Evolutionary conservation across 2,797 vertebrate genomes (phyloP), one percentile per base, ranked within the genome.

Genomic region (Pogonophryne albipinna): DNA sequence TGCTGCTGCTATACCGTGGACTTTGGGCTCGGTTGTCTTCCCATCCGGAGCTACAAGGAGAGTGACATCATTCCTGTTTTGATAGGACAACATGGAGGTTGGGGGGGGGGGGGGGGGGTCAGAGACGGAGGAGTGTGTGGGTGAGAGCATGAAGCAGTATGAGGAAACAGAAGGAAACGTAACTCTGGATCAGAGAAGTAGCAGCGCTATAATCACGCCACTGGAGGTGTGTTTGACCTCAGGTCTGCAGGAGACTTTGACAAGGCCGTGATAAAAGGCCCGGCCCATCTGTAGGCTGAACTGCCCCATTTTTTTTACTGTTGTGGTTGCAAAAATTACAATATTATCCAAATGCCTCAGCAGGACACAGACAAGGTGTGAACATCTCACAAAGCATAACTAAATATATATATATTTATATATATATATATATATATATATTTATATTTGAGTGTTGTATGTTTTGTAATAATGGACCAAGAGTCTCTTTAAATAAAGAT

Each of bases 51-150:
- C 76, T 65, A 71, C 65, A 52, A 83, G 79, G 58, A 77, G 78
- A 42, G 73, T 87, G 89, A 90, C 87, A 87, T 92, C 85, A 87
- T 88, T 90, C 84, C 86, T 92, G 92, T 91, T 91, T 91, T 79
- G 85, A 84, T 71, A 67, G 74, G 76, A 72, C 85, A 88, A 82
- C 85, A 87, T 89, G 91, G 83, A 92, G 84, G 68, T 77, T 27
- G 58, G 67, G 50, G 69, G 71, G 79, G 76, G 71, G 79, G 76
- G 31, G 58, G 67, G 47, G 69, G 71, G 79, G 74, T 76, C 20
- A 3, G 56, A 71, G 77, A 75, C 82, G 14, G 58, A 4, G 2
- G 68, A 45, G 60, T 46, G 66, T 17, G 71, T 52, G 60, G 67
- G 64, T 64, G 76, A 82, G 69, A 71, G 41, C 23, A 52, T 62